phyloP scores from a whole-genome alignment of 2,888 invertebrate species.

The Ophion ellenae region DNA sequence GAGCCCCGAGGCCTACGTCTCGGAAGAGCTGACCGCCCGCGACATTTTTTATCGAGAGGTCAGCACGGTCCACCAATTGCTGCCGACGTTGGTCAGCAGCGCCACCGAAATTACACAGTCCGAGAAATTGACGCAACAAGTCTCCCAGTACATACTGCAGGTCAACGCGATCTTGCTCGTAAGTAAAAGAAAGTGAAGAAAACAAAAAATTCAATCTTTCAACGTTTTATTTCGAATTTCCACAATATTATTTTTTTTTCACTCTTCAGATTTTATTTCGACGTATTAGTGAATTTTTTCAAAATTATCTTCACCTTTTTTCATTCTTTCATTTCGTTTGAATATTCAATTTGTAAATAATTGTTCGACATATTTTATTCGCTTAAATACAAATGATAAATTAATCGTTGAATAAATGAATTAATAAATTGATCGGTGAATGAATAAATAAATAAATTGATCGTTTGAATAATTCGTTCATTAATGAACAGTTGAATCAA shows the following conservation, averaged over 20 bases:
- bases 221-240: neutral
- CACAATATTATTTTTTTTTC: too few relatives aligned
- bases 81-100: conserved; percentile 87
- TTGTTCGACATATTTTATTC: too few relatives aligned
- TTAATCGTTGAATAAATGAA: neutral
- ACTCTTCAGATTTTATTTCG: too few relatives aligned
- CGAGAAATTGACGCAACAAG: conserved; percentile 86
- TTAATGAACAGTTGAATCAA: too few relatives aligned
- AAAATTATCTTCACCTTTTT: too few relatives aligned
- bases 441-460: too few relatives aligned
- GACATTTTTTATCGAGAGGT: conserved; percentile 91
- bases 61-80: conserved; percentile 88
- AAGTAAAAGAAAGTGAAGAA: conserved; percentile 50
- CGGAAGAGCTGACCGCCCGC: conserved; percentile 86
- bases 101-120: conserved; percentile 87
- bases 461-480: too few relatives aligned
- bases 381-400: too few relatives aligned
- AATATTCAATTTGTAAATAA: too few relatives aligned
- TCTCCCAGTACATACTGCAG: conserved; percentile 84
- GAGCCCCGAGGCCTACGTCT: conserved; percentile 75
- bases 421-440: too few relatives aligned
- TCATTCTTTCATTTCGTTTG: too few relatives aligned
- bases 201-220: neutral
- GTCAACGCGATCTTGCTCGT: conserved; percentile 81
- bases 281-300: too few relatives aligned